Conservation (phyloP, 2,113 vertebrate genomes). For the Hydropotes inermis region DNA sequence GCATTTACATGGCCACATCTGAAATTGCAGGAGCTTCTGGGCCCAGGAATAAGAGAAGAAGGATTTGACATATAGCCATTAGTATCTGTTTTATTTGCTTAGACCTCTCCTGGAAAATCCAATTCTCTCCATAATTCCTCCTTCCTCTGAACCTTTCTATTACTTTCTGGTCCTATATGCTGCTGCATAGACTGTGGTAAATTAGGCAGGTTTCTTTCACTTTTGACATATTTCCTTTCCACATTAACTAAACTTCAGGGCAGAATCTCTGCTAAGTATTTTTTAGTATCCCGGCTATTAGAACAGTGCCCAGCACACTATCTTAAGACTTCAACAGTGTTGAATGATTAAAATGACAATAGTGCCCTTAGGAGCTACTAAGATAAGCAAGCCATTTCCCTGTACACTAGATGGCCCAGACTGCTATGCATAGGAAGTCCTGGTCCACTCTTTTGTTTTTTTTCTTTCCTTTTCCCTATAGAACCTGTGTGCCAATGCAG, state of each 20-base stretch:
- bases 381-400: neutral
- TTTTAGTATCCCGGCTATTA: neutral
- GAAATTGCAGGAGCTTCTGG: neutral
- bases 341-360: neutral
- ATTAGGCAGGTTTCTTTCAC: neutral
- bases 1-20: neutral
- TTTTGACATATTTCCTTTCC: neutral
- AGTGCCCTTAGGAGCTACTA: neutral
- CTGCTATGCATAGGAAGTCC: neutral
- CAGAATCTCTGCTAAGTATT: neutral
- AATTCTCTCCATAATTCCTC: neutral
- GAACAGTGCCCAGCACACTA: neutral
- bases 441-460: neutral
- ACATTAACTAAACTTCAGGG: neutral
- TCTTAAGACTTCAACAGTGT: neutral
- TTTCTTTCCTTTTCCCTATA: neutral
- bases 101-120: neutral
- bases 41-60: neutral
- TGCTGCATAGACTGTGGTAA: neutral
- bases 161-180: neutral
- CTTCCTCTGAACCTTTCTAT: neutral
- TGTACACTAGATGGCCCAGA: neutral
- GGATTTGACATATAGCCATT: neutral
- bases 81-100: neutral
- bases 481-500: neutral